Percentiles rank a stretch among this genome's conserved stretches.
Evolutionary conservation across 2,113 vertebrate species (phyloP).

Genomic region (Zeus faber): DNA sequence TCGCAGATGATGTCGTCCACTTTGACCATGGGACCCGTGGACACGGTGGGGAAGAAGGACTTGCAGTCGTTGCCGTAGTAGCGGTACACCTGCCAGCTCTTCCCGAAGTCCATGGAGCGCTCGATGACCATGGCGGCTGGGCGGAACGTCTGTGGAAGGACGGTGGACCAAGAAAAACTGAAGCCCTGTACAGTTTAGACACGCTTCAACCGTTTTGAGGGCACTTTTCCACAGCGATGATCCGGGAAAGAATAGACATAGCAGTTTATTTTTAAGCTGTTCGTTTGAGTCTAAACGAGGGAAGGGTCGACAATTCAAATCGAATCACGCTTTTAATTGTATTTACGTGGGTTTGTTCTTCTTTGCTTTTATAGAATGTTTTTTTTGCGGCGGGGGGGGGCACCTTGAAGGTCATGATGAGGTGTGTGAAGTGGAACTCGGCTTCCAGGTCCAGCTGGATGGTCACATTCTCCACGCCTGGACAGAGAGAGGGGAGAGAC

Average conservation of each 20-base stretch:
- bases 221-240: too few relatives aligned
- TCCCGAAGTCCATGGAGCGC: constrained; percentile 89
- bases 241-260: too few relatives aligned
- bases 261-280: too few relatives aligned
- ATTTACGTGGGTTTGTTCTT: neutral
- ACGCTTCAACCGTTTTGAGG: too few relatives aligned
- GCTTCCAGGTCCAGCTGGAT: constrained; percentile 93
- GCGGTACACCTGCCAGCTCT: constrained; percentile 89
- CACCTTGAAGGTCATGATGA: constrained; percentile 99
- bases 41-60: constrained; percentile 82
- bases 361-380: neutral
- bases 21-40: constrained; percentile 81
- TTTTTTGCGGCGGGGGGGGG: constrained; percentile 18
- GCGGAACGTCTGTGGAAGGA: constrained; percentile 84
- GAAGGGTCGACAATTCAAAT: too few relatives aligned
- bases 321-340: neutral
- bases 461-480: constrained; percentile 93
- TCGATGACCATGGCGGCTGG: constrained; percentile 96
- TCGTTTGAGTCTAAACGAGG: too few relatives aligned
- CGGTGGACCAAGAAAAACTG: neutral
- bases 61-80: constrained; percentile 91
- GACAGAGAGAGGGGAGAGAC: too few relatives aligned
- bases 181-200: too few relatives aligned
- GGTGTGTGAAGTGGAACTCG: constrained; percentile 98
- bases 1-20: constrained; percentile 95